Percentiles rank a stretch among this genome's conserved stretches.
These are phyloP conservation scores for Ascaphus truei DNA, from an alignment of 2,113 vertebrate species.

Conservation along the genomic window DNA sequence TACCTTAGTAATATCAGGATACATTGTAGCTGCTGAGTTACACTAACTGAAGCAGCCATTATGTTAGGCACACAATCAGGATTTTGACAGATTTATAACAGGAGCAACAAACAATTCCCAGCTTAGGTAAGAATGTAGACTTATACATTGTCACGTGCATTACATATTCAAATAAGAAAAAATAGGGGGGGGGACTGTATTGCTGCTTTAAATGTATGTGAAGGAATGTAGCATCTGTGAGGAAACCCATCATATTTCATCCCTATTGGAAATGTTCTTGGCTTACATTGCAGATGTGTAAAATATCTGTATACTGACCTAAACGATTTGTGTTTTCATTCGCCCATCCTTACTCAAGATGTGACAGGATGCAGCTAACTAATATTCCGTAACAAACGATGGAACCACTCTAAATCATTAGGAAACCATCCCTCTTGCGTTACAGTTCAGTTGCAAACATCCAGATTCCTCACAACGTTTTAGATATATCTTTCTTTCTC, in stretches of 20 bases:
- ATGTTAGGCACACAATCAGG: too few species aligned
- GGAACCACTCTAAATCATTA: neutral
- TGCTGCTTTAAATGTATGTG: neutral
- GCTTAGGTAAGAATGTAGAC: too few species aligned
- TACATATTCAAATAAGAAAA: too few species aligned
- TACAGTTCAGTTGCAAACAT: neutral
- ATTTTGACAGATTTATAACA: too few species aligned
- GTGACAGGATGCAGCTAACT: neutral
- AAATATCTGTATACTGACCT: neutral
- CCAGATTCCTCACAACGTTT: constrained; percentile 9
- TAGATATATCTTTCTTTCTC: constrained; percentile 29
- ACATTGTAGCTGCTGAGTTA: too few species aligned
- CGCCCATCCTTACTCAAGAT: neutral
- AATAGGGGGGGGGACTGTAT: too few species aligned
- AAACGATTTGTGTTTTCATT: constrained; percentile 2
- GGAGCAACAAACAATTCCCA: too few species aligned
- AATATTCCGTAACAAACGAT: neutral
- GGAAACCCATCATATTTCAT: neutral
- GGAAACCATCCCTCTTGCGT: neutral
- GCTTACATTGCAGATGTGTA: neutral
- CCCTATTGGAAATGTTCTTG: neutral
- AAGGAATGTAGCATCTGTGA: neutral
- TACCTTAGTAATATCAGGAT: too few species aligned
- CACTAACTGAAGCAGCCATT: too few species aligned
- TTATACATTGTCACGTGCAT: too few species aligned